phyloP scores from a whole-genome alignment of 2,888 invertebrate genomes.

The Pollenia amentaria region DNA sequence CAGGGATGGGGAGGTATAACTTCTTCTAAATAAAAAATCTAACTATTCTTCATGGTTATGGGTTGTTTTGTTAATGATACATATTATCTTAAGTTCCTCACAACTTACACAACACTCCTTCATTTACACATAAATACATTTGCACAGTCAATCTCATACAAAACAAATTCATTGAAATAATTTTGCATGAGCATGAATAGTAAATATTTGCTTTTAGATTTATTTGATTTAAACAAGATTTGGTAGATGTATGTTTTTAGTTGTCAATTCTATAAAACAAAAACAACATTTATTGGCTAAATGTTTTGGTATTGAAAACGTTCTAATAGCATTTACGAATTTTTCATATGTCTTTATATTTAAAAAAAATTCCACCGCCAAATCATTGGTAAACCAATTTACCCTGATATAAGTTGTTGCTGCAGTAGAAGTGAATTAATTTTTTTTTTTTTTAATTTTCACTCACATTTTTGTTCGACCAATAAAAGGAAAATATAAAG shows the following conservation, averaged over 20 bases:
- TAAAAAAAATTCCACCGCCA: too few relatives aligned
- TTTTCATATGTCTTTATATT: too few relatives aligned
- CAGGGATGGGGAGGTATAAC: constrained; percentile 91
- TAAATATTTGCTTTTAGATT: not conserved
- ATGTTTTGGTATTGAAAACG: too few relatives aligned
- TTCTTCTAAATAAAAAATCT: not conserved
- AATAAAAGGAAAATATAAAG: too few relatives aligned
- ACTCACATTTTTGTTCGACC: too few relatives aligned
- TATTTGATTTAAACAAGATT: constrained; percentile 18
- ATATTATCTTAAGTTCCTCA: not conserved
- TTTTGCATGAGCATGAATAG: constrained; percentile 49
- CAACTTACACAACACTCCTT: constrained; percentile 26
- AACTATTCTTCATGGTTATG: constrained; percentile 51
- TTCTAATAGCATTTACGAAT: too few relatives aligned
- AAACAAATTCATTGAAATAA: not conserved
- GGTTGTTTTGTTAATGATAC: constrained; percentile 38
- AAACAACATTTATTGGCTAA: too few relatives aligned
- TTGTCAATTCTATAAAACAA: not conserved
- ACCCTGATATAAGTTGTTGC: too few relatives aligned
- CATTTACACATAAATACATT: not conserved
- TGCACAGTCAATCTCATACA: not conserved
- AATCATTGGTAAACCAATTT: too few relatives aligned
- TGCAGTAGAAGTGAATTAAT: too few relatives aligned
- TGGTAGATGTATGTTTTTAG: not conserved
- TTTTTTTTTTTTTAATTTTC: too few relatives aligned